Evolutionary conservation across 1,140 invertebrate species (phyloP), one percentile per base, ranked within the genome.

Genomic region (Zaprionus ornatus): DNA sequence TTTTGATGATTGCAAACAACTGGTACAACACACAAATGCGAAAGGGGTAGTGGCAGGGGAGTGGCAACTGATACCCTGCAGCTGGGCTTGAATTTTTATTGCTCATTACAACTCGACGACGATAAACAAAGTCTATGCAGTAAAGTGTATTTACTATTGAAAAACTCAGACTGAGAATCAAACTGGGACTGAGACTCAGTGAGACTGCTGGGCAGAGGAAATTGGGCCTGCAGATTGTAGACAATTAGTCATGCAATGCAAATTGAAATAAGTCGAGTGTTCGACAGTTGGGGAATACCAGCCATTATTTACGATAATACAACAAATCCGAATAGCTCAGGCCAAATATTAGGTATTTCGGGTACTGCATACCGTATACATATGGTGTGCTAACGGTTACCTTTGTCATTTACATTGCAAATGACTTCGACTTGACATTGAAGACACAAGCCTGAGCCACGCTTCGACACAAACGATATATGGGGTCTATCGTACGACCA

Each of bases 201-300:
- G n/a, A n/a, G 40, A 37, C 40, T 45, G 37, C 12, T 37, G 35
- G 9, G 35, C 37, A 32, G 21, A 52, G 17, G 2, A 21, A 3
- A 52, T 52, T 12, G 12, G 35, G 35, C 13, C 13, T 40, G 15
- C 32, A 56, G 63, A 42, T 56, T 55, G 63, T 17, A 42, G 17
- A 3, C 52, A 55, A 56, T 65, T 65, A 65, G 63, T 65, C 63
- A 65, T 55, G 35, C 23, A 23, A 32, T 17, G 35, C 52, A 42
- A 55, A 65, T 65, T 29, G 25, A 65, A 63, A 40, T 56, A 9
- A 17, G 21, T 40, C 7, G 15, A 55, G 52, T 55, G 35, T 17
- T 40, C 63, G n/a, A n/a, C 9, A 19, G 42, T 45, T 19, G 63
- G 63, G 63, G 32, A 65, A 65, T 65, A 55, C 63, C 63, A 40